These are phyloP conservation scores for Tenebrosternarchus preto DNA, from an alignment of 2,113 vertebrate genomes.

Conservation along the genomic window DNA sequence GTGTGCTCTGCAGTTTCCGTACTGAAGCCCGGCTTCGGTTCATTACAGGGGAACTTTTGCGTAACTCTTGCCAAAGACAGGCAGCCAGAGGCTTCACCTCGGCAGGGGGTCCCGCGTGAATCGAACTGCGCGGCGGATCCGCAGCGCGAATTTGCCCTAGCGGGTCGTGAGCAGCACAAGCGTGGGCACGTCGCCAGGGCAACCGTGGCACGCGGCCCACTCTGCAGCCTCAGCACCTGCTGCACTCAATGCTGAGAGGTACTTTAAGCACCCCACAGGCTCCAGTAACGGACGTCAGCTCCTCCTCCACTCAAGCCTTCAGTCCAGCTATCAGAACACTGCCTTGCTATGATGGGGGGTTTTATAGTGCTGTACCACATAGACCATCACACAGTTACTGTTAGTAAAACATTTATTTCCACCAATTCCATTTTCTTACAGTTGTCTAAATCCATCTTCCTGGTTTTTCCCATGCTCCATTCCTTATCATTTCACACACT, in stretches of 20 bases:
- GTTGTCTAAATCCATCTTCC: background rate
- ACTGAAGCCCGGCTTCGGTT: background rate
- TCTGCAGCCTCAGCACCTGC: background rate
- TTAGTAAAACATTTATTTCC: constrained; percentile 34
- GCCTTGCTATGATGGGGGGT: background rate
- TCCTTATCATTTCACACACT: background rate
- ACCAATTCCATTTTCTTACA: background rate
- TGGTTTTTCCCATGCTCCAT: background rate
- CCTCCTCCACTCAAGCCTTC: background rate
- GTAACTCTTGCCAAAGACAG: background rate
- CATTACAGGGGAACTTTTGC: background rate
- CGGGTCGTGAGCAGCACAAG: background rate
- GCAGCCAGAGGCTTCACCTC: no score
- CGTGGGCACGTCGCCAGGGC: background rate
- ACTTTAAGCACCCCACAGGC: background rate
- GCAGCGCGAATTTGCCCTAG: background rate
- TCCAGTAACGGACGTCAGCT: background rate
- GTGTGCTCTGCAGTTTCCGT: no score
- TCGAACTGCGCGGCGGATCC: background rate
- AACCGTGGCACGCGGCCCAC: background rate
- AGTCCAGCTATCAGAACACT: background rate
- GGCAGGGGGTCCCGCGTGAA: no score
- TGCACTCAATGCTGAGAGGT: background rate
- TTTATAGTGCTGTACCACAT: background rate
- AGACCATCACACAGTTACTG: background rate